Evolutionary conservation across 2,888 invertebrate species (phyloP).

Genomic region (Ichneumoninae sp.): DNA sequence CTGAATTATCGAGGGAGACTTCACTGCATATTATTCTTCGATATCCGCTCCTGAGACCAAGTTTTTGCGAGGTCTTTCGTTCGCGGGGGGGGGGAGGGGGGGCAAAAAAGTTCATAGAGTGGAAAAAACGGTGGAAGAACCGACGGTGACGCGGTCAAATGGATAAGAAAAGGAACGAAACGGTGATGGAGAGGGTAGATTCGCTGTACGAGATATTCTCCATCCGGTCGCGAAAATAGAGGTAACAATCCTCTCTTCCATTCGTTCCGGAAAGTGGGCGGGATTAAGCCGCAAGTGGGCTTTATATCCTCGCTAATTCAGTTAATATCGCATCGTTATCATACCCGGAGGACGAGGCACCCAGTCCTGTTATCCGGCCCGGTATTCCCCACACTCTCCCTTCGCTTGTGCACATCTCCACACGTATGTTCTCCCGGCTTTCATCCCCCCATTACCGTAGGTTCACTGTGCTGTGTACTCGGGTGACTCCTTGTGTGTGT

Average conservation of each 20-base stretch:
- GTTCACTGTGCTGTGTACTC: constrained; percentile 36
- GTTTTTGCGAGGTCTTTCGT: constrained; percentile 26
- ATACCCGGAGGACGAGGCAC: constrained; percentile 65
- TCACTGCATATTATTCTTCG: constrained; percentile 62
- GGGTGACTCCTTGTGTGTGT: constrained; percentile 31
- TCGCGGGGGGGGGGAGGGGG: background rate
- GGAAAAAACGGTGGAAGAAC: background rate
- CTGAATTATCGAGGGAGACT: constrained; percentile 38
- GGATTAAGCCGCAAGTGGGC: constrained; percentile 78
- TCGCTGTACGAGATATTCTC: constrained; percentile 60
- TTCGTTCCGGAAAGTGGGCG: constrained; percentile 71
- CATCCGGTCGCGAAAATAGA: constrained; percentile 61
- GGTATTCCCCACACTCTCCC: background rate
- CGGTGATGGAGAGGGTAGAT: constrained; percentile 59
- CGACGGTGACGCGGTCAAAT: constrained; percentile 16
- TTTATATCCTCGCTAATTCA: constrained; percentile 78
- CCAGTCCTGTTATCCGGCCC: constrained; percentile 31
- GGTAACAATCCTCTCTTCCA: constrained; percentile 65
- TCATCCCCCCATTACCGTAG: constrained; percentile 42
- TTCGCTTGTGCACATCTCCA: constrained; percentile 13
- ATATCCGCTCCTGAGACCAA: constrained; percentile 32
- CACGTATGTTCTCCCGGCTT: constrained; percentile 45
- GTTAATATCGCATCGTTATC: constrained; percentile 76
- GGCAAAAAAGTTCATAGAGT: constrained; percentile 32
- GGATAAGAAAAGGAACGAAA: constrained; percentile 1